Base-by-base conservation (phyloP, 2,113 vertebrate species). In the Syngnathus typhle region DNA sequence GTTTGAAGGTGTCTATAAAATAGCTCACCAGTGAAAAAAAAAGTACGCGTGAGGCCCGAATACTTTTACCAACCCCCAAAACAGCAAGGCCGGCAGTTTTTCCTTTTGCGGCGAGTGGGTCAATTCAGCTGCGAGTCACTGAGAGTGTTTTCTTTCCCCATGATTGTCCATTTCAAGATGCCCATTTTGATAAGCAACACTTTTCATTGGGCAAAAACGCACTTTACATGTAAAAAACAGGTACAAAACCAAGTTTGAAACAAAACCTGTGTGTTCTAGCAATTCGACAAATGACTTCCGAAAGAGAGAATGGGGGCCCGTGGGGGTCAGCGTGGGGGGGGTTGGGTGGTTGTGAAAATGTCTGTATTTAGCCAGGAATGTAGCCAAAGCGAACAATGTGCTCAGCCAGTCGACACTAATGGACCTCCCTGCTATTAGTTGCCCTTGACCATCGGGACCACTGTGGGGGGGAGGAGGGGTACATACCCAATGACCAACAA, bases 291-390 rank as follows among this genome's bases (percentile, higher is more conserved):
- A 83, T 86, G 73, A 85, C 82, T 81, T 86, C 64, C 83, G 74
- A 70, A 81, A 49, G 58, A 73, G 65, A 68, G 47, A 66, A 11
- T 19, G 59, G 19, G 37, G 6, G 59, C 27, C 27, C 27, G 27
- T 32, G 59, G 44, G 44, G 43, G 0, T 3, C 2, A 8, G 10
- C 6, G 59, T 13, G 44, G 43, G 11, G 11, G 11, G 4, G 15
- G 10, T 69, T 11, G 68, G 75, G 69, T 69, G 71, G 61, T 74
- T 78, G 85, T 86, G 74, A 79, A 87, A 84, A 86, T 83, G 73
- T 85, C 81, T 85, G 86, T 79, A 82, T 88, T 87, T 87, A 89
- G 80, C 69, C 73, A 83, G 83, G 85, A 89, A 87, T 88, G 85
- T 84, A 76, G 82, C 88, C 79, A 85, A 85, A 84, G 82, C 75